Evolutionary conservation across 2,797 vertebrate species (phyloP).

Genomic region (Moxostoma hubbsi): DNA sequence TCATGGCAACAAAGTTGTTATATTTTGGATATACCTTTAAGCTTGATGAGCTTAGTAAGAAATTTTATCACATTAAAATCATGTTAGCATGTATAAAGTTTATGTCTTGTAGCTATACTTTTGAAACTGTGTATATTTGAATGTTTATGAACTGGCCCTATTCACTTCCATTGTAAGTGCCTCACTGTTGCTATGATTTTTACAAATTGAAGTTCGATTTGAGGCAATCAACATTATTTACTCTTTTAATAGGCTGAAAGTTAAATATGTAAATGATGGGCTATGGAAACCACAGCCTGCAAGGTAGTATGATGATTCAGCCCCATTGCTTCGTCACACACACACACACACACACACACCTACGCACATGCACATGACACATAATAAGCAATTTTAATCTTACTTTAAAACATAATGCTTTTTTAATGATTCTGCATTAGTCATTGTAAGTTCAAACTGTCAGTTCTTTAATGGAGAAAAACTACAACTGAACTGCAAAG

Average conservation of each 20-base stretch:
- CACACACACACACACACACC: slow-evolving; percentile 25
- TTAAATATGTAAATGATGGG: slow-evolving; percentile 42
- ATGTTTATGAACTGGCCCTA: too few species aligned
- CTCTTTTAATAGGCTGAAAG: slow-evolving; percentile 31
- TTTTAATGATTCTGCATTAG: not conserved
- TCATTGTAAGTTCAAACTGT: slow-evolving; percentile 18
- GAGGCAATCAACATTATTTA: not conserved
- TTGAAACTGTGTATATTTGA: too few species aligned
- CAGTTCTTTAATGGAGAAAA: slow-evolving; percentile 31
- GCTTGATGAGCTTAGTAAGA: too few species aligned
- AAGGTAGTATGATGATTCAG: not conserved
- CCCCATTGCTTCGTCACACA: not conserved
- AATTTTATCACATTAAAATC: too few species aligned
- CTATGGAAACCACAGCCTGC: not conserved
- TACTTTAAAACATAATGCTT: not conserved
- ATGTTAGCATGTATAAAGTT: too few species aligned
- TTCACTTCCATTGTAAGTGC: too few species aligned
- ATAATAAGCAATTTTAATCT: slow-evolving; percentile 1
- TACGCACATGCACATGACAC: slow-evolving; percentile 4
- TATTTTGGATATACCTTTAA: too few species aligned
- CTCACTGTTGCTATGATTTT: too few species aligned
- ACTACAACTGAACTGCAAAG: slow-evolving; percentile 29
- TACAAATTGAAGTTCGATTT: too few species aligned
- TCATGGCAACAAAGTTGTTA: too few species aligned
- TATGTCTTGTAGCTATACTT: too few species aligned